A percentile compares a stretch with the other conserved stretches of the same genome.
Conservation (phyloP, 2,113 vertebrate species). For the Ranitomeya variabilis region DNA sequence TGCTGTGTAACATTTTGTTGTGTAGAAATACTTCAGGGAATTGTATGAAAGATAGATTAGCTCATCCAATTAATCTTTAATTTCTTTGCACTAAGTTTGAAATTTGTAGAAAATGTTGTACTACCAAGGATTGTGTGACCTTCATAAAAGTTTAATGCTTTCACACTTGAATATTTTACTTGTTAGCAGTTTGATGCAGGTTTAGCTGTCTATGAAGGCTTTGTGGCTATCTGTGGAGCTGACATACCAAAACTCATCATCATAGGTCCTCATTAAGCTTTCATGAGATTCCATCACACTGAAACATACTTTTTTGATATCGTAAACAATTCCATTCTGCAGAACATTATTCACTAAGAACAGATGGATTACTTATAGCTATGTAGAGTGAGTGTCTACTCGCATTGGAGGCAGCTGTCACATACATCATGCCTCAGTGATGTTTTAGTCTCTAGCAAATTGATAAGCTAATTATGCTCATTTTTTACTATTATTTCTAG, state of each 20-base stretch:
- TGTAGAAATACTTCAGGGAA: conserved; percentile 23
- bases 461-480: not conserved
- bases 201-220: conserved; percentile 14
- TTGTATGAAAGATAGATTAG: conserved; percentile 50
- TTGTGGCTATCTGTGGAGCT: not conserved
- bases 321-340: not conserved
- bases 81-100: conserved; percentile 47
- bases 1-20: conserved; percentile 25
- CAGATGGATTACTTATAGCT: not conserved
- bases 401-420: conserved; percentile 1
- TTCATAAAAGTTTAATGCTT: conserved; percentile 29
- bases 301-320: not conserved
- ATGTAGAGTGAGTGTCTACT: conserved; percentile 1
- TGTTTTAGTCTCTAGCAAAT: not conserved
- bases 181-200: conserved; percentile 23
- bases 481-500: not conserved
- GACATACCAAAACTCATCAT: not conserved
- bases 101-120: conserved; percentile 21
- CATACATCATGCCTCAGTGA: not conserved
- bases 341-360: not conserved
- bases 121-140: conserved; percentile 34
- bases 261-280: not conserved
- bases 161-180: conserved; percentile 14
- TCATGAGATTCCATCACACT: conserved; percentile 4
- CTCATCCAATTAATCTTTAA: conserved; percentile 50